Evolutionary conservation across 2,113 vertebrate species (phyloP).

Genomic region (Sphyrna mokarran): DNA sequence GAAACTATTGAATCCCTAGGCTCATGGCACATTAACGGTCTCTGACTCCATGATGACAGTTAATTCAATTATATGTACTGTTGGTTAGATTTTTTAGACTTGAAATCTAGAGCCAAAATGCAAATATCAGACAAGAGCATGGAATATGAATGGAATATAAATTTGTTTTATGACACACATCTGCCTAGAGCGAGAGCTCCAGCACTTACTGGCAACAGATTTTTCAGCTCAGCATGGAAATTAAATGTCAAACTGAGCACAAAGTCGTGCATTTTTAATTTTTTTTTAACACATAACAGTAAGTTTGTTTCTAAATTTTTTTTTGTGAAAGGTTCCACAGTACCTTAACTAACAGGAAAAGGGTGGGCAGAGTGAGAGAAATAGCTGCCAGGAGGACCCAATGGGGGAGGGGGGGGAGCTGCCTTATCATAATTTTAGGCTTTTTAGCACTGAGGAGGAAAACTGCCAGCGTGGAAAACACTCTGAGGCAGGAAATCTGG

Average conservation of each 20-base stretch:
- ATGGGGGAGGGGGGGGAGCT: too few species aligned
- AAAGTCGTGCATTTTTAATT: not conserved
- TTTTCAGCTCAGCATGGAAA: not conserved
- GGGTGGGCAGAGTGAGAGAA: not conserved
- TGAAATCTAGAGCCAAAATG: not conserved
- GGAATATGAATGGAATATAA: not conserved
- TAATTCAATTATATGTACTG: not conserved
- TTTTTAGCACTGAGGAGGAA: not conserved
- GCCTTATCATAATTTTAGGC: not conserved
- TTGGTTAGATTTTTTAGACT: not conserved
- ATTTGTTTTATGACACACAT: slow-evolving; percentile 16
- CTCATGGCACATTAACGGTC: not conserved
- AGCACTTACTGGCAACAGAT: not conserved
- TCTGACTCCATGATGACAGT: not conserved
- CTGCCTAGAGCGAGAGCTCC: not conserved
- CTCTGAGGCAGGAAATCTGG: not conserved
- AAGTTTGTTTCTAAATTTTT: not conserved
- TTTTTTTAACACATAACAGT: too few species aligned
- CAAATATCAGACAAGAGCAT: not conserved
- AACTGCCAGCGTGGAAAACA: not conserved
- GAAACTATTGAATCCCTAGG: not conserved
- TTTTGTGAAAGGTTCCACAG: not conserved
- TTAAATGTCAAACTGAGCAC: not conserved
- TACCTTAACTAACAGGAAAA: not conserved
- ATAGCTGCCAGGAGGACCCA: not conserved